These are phyloP conservation scores for Dendroctonus ponderosae DNA, from an alignment of 1,140 invertebrate genomes.

Conservation along the genomic window DNA sequence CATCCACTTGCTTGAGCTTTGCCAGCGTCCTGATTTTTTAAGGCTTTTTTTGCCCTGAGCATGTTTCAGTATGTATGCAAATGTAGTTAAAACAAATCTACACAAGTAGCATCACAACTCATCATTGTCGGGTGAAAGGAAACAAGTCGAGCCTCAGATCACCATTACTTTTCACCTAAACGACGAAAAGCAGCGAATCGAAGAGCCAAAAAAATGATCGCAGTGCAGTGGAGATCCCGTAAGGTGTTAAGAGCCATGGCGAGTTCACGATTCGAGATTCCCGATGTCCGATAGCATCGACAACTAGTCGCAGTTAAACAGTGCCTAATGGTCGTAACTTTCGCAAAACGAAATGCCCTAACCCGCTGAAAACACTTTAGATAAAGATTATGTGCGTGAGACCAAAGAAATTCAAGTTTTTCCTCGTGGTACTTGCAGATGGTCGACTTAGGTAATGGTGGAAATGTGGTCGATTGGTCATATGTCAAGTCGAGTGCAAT, in stretches of 20 bases:
- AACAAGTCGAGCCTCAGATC: no score
- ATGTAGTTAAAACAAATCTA: no score
- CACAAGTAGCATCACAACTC: no score
- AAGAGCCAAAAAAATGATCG: constrained; percentile 3
- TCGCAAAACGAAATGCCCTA: constrained; percentile 33
- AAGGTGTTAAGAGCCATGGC: constrained; percentile 45
- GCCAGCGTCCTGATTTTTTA: no score
- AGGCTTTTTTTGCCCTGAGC: no score
- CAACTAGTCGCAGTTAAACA: constrained; percentile 45
- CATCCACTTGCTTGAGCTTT: no score
- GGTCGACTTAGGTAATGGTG: not conserved
- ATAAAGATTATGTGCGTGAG: constrained; percentile 44
- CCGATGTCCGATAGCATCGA: constrained; percentile 42
- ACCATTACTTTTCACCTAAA: not conserved
- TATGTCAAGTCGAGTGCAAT: not conserved
- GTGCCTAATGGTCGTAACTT: constrained; percentile 44
- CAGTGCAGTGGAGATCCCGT: constrained; percentile 33
- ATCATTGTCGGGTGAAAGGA: no score
- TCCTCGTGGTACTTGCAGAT: not conserved
- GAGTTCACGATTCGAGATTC: constrained; percentile 46
- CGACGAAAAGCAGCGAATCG: not conserved
- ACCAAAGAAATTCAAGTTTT: constrained; percentile 14
- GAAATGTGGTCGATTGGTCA: not conserved
- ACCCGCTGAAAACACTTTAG: constrained; percentile 39
- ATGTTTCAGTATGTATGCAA: no score